Base-by-base conservation (phyloP, 1,140 invertebrate species). In the Oryctes rhinoceros region DNA sequence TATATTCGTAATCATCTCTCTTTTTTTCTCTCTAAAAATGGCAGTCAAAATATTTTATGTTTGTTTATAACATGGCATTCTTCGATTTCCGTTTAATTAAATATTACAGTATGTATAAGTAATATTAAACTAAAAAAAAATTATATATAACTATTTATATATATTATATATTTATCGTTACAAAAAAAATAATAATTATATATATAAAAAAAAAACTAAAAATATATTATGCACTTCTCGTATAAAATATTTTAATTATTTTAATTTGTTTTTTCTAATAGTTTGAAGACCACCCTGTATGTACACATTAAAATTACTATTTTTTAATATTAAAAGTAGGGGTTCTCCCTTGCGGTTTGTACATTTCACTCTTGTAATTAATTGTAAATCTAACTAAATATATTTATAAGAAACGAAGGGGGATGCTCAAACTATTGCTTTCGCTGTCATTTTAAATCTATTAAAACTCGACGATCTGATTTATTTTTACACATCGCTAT, bases 201-300 rank as follows among this genome's bases (percentile, higher is more conserved):
- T 67, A 9, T 3, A 67, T 37, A 71, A 11, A 71, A 35, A 71
- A 24, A 71, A 37, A 71, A 30, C 65, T 71, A 35, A 71, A 71
- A 71, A 35, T 35, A 71, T 71, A 71, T 71, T 71, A 71, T 35
- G 39, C 39, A 39, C 39, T 39, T 39, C 39, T 39, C 7, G 39
- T 39, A 39, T 39, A 39, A 39, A 39, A 39, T 39, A 39, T n/a
- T n/a, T n/a, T 7, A 39, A 39, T 39, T 39, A 39, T 39, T 39
- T 39, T 39, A 39, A 67, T n/a, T 35, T 35, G 24, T n/a, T n/a
- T n/a, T n/a, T n/a, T 71, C 3, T 30, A 30, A 71, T 71, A 37
- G 65, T 71, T 71, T 71, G 65, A 71, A 71, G 35, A 71, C 24
- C 65, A 71, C 65, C 24, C 65, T 71, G 65, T 71, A 71, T 71